These are phyloP conservation scores for Psix sp. DNA, from an alignment of 1,140 invertebrate species.

Conservation along the genomic window DNA sequence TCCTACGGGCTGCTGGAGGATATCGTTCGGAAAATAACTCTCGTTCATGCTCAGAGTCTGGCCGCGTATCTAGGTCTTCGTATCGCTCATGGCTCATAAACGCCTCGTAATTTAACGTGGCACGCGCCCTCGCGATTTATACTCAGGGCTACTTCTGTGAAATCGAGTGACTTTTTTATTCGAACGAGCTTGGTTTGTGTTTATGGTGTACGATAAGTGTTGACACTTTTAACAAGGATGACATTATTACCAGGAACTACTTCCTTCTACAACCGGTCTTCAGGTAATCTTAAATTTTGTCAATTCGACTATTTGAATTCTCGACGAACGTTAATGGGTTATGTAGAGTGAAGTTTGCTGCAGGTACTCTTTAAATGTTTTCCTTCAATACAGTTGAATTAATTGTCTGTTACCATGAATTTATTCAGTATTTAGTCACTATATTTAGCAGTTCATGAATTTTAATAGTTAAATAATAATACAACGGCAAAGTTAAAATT, in stretches of 20 bases:
- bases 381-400: too few relatives aligned
- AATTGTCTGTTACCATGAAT: too few relatives aligned
- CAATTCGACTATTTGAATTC: slow-evolving; percentile 4
- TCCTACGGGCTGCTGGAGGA: slow-evolving; percentile 59
- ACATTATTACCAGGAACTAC: slow-evolving; percentile 21
- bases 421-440: too few relatives aligned
- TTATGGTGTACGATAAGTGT: slow-evolving; percentile 4
- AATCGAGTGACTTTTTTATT: slow-evolving; percentile 6
- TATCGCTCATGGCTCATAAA: slow-evolving; percentile 76
- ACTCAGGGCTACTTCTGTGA: slow-evolving; percentile 14
- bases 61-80: slow-evolving; percentile 43
- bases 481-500: too few relatives aligned
- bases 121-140: slow-evolving; percentile 68
- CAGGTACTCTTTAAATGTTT: neutral
- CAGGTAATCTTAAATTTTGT: slow-evolving; percentile 26
- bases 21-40: slow-evolving; percentile 71
- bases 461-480: too few relatives aligned
- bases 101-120: slow-evolving; percentile 74
- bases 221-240: slow-evolving; percentile 13
- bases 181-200: neutral
- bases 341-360: slow-evolving; percentile 16
- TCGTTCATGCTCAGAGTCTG: slow-evolving; percentile 70
- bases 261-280: neutral
- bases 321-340: slow-evolving; percentile 10
- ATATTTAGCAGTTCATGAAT: too few relatives aligned